A percentile compares a stretch with the other conserved stretches of the same genome.
These are phyloP conservation scores for Arenaria interpres DNA, from an alignment of 2,113 vertebrate species.

Conservation along the genomic window DNA sequence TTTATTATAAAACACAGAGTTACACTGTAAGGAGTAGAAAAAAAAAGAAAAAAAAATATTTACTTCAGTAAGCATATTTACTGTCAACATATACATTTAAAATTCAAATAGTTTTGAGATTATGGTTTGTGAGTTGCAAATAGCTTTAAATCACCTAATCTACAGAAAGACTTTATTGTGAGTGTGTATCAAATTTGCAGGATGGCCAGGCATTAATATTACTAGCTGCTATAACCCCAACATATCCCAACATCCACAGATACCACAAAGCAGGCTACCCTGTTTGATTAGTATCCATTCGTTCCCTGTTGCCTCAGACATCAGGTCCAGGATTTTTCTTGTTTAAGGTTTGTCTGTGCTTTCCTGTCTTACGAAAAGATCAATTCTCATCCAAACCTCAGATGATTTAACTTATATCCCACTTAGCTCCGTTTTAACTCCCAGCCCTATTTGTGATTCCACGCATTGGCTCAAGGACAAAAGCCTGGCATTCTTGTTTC, in stretches of 20 bases:
- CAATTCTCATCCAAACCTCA: neutral
- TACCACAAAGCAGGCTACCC: neutral
- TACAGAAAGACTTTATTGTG: neutral
- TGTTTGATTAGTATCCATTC: neutral
- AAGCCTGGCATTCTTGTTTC: neutral
- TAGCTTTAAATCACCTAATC: neutral
- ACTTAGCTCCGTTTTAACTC: neutral
- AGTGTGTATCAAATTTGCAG: neutral
- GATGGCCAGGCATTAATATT: neutral
- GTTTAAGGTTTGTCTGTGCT: neutral
- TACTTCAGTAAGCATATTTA: neutral
- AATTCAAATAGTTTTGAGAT: neutral
- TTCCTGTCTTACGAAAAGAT: neutral
- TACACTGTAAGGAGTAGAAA: fast-evolving
- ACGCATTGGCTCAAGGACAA: neutral
- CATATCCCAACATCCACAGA: neutral
- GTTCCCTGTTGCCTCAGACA: neutral
- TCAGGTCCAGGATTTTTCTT: neutral
- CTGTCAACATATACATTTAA: neutral
- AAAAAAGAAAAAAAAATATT: neutral
- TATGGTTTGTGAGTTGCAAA: neutral
- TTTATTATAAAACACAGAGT: neutral
- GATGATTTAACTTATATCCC: neutral
- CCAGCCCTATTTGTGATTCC: neutral
- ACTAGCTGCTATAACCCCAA: neutral